Percentiles rank a stretch among this genome's conserved stretches.
These are phyloP conservation scores for Hyaena hyaena DNA, from an alignment of 2,113 vertebrate species.

Conservation along the genomic window DNA sequence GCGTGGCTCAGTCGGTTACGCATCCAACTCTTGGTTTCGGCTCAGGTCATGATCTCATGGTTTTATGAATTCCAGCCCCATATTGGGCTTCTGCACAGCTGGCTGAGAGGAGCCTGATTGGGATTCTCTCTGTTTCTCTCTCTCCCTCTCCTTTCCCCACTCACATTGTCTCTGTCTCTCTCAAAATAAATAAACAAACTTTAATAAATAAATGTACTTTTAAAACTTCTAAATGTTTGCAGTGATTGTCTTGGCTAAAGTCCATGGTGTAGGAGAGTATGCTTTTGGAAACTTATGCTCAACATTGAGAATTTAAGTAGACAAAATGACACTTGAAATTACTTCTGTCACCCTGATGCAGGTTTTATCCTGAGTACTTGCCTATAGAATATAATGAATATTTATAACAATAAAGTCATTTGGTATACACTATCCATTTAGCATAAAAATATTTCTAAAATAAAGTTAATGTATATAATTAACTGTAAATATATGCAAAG, in stretches of 20 bases:
- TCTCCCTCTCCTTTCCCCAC: too few relatives aligned
- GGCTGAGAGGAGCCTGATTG: too few relatives aligned
- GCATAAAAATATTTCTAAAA: not conserved
- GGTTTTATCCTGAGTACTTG: not conserved
- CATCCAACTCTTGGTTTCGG: too few relatives aligned
- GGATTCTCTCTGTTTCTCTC: too few relatives aligned
- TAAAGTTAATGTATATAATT: not conserved
- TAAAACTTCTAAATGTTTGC: not conserved
- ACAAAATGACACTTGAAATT: not conserved
- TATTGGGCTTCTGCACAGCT: too few relatives aligned
- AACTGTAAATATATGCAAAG: not conserved
- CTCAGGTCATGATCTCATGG: too few relatives aligned
- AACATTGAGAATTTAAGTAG: not conserved
- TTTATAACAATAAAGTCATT: conserved; percentile 7
- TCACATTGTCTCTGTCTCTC: too few relatives aligned
- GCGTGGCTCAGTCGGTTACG: too few relatives aligned
- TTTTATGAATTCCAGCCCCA: too few relatives aligned
- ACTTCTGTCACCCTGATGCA: not conserved
- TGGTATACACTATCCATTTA: not conserved
- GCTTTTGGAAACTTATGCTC: not conserved
- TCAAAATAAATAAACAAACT: too few relatives aligned
- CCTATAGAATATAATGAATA: not conserved
- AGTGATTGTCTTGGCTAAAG: not conserved
- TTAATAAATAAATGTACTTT: not conserved
- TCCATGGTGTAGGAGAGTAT: not conserved